phyloP scores from a whole-genome alignment of 2,888 invertebrate genomes.

The Octonoba sinensis region DNA sequence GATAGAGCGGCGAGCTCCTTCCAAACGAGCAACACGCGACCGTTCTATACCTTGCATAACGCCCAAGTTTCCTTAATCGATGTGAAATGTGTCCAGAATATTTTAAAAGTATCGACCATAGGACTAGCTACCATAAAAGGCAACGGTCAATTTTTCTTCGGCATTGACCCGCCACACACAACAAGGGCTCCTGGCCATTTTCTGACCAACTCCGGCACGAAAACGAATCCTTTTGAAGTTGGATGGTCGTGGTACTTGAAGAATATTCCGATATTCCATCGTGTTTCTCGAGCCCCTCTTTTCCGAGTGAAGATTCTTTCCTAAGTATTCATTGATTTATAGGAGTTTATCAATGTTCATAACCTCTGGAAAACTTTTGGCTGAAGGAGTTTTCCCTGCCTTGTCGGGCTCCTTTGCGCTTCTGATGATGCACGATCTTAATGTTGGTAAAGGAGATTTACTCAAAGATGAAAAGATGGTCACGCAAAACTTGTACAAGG shows the following conservation, averaged over 20 bases:
- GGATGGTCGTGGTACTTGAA: conserved; percentile 17
- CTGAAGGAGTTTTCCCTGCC: too few relatives aligned
- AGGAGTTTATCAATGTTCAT: conserved; percentile 43
- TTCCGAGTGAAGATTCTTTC: too few relatives aligned
- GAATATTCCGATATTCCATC: conserved; percentile 38
- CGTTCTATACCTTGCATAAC: conserved; percentile 12
- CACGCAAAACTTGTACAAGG: too few relatives aligned
- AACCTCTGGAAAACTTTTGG: conserved; percentile 19
- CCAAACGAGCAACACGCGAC: conserved; percentile 35
- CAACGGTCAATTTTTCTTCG: conserved; percentile 56
- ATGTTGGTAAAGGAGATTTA: too few relatives aligned
- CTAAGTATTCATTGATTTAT: conserved; percentile 47
- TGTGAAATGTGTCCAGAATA: conserved; percentile 32
- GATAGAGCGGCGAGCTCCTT: background rate
- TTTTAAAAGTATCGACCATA: conserved; percentile 59
- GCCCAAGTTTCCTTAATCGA: conserved; percentile 31
- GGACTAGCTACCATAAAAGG: conserved; percentile 12
- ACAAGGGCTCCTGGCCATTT: conserved; percentile 4
- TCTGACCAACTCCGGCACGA: conserved; percentile 30
- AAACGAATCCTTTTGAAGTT: conserved; percentile 29
- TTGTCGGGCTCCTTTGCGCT: too few relatives aligned
- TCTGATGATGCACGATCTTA: too few relatives aligned
- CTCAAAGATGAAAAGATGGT: too few relatives aligned
- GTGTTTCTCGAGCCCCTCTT: too few relatives aligned
- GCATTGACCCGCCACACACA: background rate